These are phyloP conservation scores for Schizothorax lantsangensis DNA, from an alignment of 2,797 vertebrate species.

Conservation along the genomic window DNA sequence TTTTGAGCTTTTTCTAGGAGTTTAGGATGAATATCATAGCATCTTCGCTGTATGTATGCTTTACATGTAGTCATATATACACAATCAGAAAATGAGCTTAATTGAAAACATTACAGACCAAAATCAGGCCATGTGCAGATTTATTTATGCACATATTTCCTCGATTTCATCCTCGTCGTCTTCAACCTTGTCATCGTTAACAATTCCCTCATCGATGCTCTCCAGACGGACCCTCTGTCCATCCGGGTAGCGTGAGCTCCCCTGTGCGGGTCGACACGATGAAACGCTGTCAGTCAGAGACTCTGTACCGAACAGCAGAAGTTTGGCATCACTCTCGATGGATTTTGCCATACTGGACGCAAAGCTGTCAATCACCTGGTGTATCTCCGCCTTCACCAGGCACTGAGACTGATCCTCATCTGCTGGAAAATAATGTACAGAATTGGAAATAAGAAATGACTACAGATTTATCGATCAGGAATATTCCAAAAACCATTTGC, in stretches of 20 bases:
- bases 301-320: constrained; percentile 87
- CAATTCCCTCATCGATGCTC: constrained; percentile 92
- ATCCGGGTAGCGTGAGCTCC: constrained; percentile 77
- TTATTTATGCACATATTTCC: constrained; percentile 54
- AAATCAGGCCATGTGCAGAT: background rate
- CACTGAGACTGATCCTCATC: constrained; percentile 60
- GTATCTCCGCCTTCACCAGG: constrained; percentile 85
- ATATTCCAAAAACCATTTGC: background rate
- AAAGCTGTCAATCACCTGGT: constrained; percentile 88
- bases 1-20: background rate
- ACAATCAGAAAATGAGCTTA: background rate
- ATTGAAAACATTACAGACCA: background rate
- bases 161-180: constrained; percentile 69
- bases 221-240: constrained; percentile 88
- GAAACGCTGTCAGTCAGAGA: constrained; percentile 64
- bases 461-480: background rate
- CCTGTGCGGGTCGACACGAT: constrained; percentile 53
- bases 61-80: background rate
- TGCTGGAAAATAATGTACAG: background rate
- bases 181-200: constrained; percentile 74
- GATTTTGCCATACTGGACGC: constrained; percentile 90
- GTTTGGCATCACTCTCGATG: constrained; percentile 92
- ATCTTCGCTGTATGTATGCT: background rate
- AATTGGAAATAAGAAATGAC: background rate
- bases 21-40: background rate